phyloP scores from a whole-genome alignment of 2,888 invertebrate genomes.

The Stenchaetothrips biformis region DNA sequence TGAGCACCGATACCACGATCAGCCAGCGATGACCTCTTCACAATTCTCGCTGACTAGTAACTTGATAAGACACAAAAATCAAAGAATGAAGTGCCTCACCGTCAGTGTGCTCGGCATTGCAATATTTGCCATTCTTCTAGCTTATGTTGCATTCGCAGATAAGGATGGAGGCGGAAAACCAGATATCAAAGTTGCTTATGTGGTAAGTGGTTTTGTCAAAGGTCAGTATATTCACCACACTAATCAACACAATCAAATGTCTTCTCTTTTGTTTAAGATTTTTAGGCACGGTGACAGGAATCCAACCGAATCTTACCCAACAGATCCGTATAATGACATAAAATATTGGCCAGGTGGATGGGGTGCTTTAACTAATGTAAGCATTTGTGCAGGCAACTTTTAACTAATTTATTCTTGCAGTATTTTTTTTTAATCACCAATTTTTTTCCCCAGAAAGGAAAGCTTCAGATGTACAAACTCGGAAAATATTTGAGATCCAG shows the following conservation, averaged over 20 bases:
- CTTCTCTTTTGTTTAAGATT: constrained; percentile 49
- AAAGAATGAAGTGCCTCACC: constrained; percentile 29
- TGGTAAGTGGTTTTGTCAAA: neutral
- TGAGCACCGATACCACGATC: neutral
- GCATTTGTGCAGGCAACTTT: neutral
- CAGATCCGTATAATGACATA: constrained; percentile 66
- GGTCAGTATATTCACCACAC: neutral
- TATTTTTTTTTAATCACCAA: neutral
- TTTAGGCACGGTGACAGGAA: constrained; percentile 79
- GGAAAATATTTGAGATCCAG: constrained; percentile 65
- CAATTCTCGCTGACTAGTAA: neutral
- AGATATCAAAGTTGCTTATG: neutral
- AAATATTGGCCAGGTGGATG: constrained; percentile 74
- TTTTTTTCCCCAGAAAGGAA: constrained; percentile 57
- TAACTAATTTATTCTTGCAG: neutral
- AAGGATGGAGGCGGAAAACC: constrained; percentile 26
- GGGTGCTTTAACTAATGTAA: constrained; percentile 77
- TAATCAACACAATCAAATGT: neutral
- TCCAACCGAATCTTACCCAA: constrained; percentile 68
- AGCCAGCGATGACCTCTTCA: neutral
- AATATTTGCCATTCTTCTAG: constrained; percentile 31
- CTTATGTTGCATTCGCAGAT: constrained; percentile 32
- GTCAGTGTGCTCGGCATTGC: constrained; percentile 29
- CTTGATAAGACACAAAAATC: neutral
- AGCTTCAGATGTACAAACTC: constrained; percentile 65